A percentile compares a stretch with the other conserved stretches of the same genome.
Evolutionary conservation across 2,888 invertebrate species (phyloP).

Genomic region (Hirudinaria manillensis): DNA sequence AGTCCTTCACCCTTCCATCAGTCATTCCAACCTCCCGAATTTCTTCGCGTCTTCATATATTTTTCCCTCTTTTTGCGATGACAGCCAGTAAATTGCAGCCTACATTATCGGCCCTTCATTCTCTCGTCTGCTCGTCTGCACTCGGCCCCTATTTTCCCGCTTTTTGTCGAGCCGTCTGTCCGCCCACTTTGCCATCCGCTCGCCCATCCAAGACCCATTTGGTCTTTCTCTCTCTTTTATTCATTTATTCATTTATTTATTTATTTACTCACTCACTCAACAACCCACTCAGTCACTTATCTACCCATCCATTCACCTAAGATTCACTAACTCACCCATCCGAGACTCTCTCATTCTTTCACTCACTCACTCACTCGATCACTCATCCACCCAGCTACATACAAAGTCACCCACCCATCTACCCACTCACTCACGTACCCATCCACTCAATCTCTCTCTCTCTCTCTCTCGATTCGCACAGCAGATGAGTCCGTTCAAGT

Average conservation of each 20-base stretch:
- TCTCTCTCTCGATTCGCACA: background rate
- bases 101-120: background rate
- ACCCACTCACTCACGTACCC: background rate
- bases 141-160: background rate
- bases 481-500: too few relatives aligned
- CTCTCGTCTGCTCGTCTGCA: background rate
- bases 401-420: background rate
- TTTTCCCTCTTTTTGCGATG: too few relatives aligned
- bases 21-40: too few relatives aligned
- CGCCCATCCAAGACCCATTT: background rate
- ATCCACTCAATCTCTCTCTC: slow-evolving; percentile 1
- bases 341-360: background rate
- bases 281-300: background rate
- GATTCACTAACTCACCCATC: background rate
- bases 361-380: slow-evolving; percentile 10
- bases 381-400: background rate
- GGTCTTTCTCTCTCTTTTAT: background rate
- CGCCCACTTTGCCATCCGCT: background rate
- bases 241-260: too few relatives aligned
- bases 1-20: too few relatives aligned
- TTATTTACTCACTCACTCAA: too few relatives aligned
- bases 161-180: background rate
- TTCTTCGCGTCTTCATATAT: too few relatives aligned
- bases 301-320: background rate
- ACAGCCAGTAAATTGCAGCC: too few relatives aligned